Evolutionary conservation across 2,113 vertebrate genomes (phyloP).

Genomic region (Myotis brandtii): DNA sequence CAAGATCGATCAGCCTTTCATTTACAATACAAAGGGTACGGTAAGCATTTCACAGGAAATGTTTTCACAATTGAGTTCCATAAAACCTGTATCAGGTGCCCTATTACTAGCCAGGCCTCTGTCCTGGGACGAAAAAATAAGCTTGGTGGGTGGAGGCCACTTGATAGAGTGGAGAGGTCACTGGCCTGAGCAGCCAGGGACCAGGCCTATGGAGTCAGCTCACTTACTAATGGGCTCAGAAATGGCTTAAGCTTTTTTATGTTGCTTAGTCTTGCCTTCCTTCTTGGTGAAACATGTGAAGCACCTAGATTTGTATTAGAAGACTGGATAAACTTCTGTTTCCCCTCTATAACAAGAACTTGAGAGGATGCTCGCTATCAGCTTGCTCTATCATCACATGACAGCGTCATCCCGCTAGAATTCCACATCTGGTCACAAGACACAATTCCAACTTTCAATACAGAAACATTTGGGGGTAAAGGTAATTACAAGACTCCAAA

Average conservation of each 20-base stretch:
- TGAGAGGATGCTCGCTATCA: not conserved
- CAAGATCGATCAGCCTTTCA: conserved; percentile 26
- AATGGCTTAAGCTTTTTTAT: not conserved
- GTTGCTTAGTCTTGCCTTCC: not conserved
- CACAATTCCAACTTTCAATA: not conserved
- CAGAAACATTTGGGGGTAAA: not conserved
- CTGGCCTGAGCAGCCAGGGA: not conserved
- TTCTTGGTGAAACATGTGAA: not conserved
- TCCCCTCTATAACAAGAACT: not conserved
- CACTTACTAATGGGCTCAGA: not conserved
- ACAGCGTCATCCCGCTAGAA: not conserved
- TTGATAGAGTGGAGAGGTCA: not conserved
- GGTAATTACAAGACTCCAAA: not conserved
- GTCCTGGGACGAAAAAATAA: not conserved
- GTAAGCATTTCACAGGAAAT: conserved; percentile 51
- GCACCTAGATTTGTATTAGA: not conserved
- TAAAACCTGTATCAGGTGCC: not conserved
- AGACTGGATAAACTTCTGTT: not conserved
- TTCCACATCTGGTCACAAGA: not conserved
- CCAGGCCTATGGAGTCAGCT: not conserved
- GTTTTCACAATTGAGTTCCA: conserved; percentile 51
- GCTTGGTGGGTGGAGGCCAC: rapidly evolving
- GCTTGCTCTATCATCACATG: not conserved
- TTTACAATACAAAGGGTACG: conserved; percentile 50
- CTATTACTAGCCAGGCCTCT: not conserved